These are phyloP conservation scores for Chrysina gloriosa DNA, from an alignment of 2,888 invertebrate genomes.

Conservation along the genomic window DNA sequence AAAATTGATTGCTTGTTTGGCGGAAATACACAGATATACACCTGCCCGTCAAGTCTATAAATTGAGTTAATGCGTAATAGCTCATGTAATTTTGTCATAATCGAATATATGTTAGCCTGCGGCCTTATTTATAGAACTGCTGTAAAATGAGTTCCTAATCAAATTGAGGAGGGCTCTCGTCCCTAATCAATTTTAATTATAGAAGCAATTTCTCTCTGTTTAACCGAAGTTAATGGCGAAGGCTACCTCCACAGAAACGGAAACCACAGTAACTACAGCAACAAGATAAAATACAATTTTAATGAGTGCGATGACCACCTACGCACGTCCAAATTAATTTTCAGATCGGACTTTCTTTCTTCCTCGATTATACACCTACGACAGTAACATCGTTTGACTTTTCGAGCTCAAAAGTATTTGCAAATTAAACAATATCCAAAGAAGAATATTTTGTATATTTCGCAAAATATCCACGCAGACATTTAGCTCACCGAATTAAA, in stretches of 20 bases:
- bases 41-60: neutral
- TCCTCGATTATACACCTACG: too few relatives aligned
- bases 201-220: slow-evolving; percentile 30
- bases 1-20: too few relatives aligned
- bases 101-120: slow-evolving; percentile 13
- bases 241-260: neutral
- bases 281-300: too few relatives aligned
- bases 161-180: slow-evolving; percentile 12
- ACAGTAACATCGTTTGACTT: too few relatives aligned
- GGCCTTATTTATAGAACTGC: slow-evolving; percentile 6
- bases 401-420: too few relatives aligned
- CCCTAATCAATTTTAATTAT: slow-evolving; percentile 32
- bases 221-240: slow-evolving; percentile 26
- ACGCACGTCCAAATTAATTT: slow-evolving; percentile 7
- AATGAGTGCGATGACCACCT: too few relatives aligned
- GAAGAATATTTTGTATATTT: neutral
- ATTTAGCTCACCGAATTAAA: too few relatives aligned
- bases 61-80: neutral
- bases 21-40: too few relatives aligned
- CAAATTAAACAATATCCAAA: neutral
- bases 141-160: slow-evolving; percentile 18
- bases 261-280: neutral
- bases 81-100: slow-evolving; percentile 2
- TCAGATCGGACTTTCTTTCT: neutral
- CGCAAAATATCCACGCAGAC: neutral